A percentile compares a stretch with the other conserved stretches of the same genome.
These are phyloP conservation scores for Leucoptera coffeella DNA, from an alignment of 2,888 invertebrate genomes.

Conservation along the genomic window DNA sequence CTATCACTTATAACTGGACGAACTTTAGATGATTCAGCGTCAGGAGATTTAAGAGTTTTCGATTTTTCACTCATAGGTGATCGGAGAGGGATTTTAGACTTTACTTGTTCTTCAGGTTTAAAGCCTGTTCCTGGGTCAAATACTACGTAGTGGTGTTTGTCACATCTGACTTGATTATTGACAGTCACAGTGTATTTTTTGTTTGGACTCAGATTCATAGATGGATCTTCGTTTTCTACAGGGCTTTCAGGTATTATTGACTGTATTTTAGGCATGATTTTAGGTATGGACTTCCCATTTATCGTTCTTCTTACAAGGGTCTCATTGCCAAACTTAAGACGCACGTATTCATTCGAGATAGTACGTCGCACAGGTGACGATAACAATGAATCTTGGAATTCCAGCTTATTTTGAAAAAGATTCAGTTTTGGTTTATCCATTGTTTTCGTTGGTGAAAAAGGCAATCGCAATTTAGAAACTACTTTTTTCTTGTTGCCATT, in stretches of 20 bases:
- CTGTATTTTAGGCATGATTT: constrained; percentile 44
- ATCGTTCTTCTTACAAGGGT: constrained; percentile 36
- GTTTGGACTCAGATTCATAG: constrained; percentile 41
- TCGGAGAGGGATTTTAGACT: constrained; percentile 22
- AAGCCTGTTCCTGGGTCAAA: constrained; percentile 46
- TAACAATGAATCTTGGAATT: constrained; percentile 19
- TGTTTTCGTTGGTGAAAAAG: constrained; percentile 31
- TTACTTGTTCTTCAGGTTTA: constrained; percentile 17
- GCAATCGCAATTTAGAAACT: constrained; percentile 29
- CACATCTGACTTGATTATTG: constrained; percentile 44
- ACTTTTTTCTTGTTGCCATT: constrained; percentile 19
- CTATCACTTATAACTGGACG: constrained; percentile 47
- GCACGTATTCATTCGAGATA: constrained; percentile 47
- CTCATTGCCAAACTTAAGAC: constrained; percentile 36
- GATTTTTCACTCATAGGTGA: constrained; percentile 24
- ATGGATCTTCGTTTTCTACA: constrained; percentile 40
- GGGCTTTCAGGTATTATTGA: constrained; percentile 49
- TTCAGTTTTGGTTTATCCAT: constrained; percentile 42
- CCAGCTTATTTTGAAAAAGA: constrained; percentile 32
- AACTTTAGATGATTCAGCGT: constrained; percentile 19
- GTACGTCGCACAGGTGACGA: constrained; percentile 36
- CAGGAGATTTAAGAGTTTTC: constrained; percentile 24
- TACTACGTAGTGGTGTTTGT: constrained; percentile 48
- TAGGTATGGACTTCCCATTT: constrained; percentile 37
- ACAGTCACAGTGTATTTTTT: constrained; percentile 49